Percentiles rank a stretch among this genome's conserved stretches.
phyloP scores from a whole-genome alignment of 1,140 invertebrate species.

The Cyclina sinensis region DNA sequence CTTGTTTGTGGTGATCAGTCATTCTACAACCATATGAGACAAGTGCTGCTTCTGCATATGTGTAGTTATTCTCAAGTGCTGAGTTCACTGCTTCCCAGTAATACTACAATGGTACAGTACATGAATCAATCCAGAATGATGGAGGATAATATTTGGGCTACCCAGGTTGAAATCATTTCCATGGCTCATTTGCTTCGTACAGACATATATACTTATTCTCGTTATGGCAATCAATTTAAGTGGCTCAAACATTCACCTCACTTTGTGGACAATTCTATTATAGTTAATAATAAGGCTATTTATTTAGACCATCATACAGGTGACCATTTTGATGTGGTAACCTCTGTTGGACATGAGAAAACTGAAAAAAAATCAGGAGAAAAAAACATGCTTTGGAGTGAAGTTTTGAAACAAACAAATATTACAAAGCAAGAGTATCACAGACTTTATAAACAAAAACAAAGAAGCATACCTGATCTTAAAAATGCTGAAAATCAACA shows the following conservation, averaged over 20 bases:
- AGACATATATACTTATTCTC: conserved; percentile 53
- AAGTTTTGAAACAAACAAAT: conserved; percentile 18
- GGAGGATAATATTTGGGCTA: conserved; percentile 45
- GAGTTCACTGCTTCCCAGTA: conserved; percentile 29
- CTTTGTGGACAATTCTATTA: not conserved
- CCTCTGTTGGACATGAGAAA: not conserved
- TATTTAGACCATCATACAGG: conserved; percentile 50
- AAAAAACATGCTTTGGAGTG: conserved; percentile 46
- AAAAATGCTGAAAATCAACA: conserved; percentile 30
- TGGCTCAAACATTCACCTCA: conserved; percentile 45
- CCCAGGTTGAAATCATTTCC: conserved; percentile 33
- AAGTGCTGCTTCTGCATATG: conserved; percentile 25
- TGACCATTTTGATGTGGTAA: conserved; percentile 48
- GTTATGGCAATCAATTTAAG: conserved; percentile 34
- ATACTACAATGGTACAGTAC: conserved; percentile 32
- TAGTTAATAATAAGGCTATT: not conserved
- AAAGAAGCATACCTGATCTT: not conserved
- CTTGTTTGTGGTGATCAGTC: not conserved
- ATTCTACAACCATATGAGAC: conserved; percentile 15
- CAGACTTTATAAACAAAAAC: not conserved
- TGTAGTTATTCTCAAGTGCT: not conserved
- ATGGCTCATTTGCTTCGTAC: conserved; percentile 45
- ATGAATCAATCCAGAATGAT: conserved; percentile 15
- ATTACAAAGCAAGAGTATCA: not conserved
- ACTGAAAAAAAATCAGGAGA: not conserved